Conservation (phyloP, 37 sponge, comb jelly and placozoan genomes). For the Tethya wilhelma region DNA sequence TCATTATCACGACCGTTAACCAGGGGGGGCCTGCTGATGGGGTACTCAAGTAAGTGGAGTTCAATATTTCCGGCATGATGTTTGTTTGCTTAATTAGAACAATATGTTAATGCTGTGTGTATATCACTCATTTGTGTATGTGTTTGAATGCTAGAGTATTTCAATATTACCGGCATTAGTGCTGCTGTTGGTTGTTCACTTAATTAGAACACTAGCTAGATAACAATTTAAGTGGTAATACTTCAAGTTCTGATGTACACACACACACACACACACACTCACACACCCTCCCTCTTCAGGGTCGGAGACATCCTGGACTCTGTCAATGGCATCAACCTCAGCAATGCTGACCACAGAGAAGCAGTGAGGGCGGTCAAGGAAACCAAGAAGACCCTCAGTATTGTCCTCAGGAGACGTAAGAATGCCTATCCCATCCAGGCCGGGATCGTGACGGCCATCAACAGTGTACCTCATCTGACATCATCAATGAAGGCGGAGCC, state of each 20-base stretch:
- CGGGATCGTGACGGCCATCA: constrained; percentile 38
- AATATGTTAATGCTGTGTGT: background rate
- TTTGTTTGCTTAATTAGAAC: too few species aligned
- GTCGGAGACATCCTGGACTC: constrained; percentile 74
- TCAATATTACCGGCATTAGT: too few species aligned
- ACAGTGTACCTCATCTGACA: constrained; percentile 12
- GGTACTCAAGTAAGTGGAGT: constrained; percentile 48
- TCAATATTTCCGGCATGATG: background rate
- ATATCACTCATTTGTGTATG: background rate
- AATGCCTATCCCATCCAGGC: constrained; percentile 37
- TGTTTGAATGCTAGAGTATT: background rate
- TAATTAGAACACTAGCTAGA: too few species aligned
- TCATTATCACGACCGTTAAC: constrained; percentile 74
- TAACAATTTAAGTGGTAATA: background rate
- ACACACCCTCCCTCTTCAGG: constrained; percentile 5
- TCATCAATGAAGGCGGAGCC: background rate
- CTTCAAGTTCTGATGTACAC: background rate
- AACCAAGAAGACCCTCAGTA: constrained; percentile 39
- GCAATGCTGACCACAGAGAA: constrained; percentile 65
- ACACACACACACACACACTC: background rate
- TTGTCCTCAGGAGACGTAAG: constrained; percentile 37
- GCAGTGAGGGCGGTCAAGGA: constrained; percentile 79
- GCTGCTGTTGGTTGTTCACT: too few species aligned
- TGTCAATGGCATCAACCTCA: constrained; percentile 62
- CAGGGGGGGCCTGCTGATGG: constrained; percentile 69